These are phyloP conservation scores for Iphiclides podalirius DNA, from an alignment of 2,888 invertebrate species.

Conservation along the genomic window DNA sequence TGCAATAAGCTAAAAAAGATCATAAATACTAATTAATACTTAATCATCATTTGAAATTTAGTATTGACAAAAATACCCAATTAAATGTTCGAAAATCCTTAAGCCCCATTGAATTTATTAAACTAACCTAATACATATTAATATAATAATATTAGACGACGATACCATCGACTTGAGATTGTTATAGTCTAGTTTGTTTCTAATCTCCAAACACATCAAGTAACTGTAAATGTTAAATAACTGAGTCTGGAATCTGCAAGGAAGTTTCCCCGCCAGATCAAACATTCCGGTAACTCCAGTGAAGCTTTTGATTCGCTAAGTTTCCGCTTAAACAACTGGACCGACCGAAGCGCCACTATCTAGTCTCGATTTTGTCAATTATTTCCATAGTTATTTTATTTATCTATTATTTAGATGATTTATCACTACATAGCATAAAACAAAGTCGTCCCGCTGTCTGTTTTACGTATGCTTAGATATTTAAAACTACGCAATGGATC, in stretches of 20 bases:
- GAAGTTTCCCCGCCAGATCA: constrained; percentile 47
- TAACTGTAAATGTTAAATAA: constrained; percentile 41
- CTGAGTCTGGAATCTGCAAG: constrained; percentile 39
- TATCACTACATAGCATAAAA: too few relatives aligned
- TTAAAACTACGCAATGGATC: too few relatives aligned
- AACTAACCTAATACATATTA: too few relatives aligned
- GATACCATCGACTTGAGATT: constrained; percentile 1
- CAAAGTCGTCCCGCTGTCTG: too few relatives aligned
- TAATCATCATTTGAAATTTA: too few relatives aligned
- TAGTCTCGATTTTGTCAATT: constrained; percentile 31
- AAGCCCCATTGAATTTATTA: too few relatives aligned
- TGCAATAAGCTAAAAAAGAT: too few relatives aligned
- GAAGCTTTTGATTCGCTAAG: constrained; percentile 58
- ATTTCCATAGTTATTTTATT: constrained; percentile 14
- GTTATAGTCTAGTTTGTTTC: constrained; percentile 20
- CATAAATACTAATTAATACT: too few relatives aligned
- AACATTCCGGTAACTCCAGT: constrained; percentile 52
- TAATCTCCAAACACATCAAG: constrained; percentile 29
- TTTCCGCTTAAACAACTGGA: constrained; percentile 49
- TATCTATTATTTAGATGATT: not conserved
- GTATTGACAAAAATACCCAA: too few relatives aligned
- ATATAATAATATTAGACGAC: not conserved
- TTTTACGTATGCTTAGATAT: too few relatives aligned
- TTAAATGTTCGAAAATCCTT: too few relatives aligned
- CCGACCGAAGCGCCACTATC: constrained; percentile 35